These are phyloP conservation scores for Nasonia longicornis DNA, from an alignment of 1,140 invertebrate genomes.

Conservation along the genomic window DNA sequence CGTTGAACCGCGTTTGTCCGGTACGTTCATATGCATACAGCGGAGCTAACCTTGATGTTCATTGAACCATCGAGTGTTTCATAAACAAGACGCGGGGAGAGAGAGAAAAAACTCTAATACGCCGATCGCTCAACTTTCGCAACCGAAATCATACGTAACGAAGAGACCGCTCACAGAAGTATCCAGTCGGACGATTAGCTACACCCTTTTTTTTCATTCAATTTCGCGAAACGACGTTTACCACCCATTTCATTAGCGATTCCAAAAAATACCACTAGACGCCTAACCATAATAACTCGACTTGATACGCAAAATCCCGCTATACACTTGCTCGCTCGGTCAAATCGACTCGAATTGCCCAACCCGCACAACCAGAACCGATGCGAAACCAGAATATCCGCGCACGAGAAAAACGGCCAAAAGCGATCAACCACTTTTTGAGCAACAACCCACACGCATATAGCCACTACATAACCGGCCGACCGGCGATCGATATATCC, in stretches of 20 bases:
- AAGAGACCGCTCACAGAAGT: neutral
- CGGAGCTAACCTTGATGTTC: conserved; percentile 21
- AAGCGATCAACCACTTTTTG: neutral
- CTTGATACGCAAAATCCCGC: neutral
- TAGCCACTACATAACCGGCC: conserved; percentile 8
- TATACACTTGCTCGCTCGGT: no score
- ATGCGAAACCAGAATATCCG: neutral
- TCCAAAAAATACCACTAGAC: neutral
- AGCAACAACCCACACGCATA: neutral
- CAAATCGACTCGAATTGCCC: neutral
- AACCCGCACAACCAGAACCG: conserved; percentile 7
- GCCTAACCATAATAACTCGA: no score
- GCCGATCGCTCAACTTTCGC: neutral
- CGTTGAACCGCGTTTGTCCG: neutral
- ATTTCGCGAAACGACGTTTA: neutral
- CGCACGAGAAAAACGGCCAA: neutral
- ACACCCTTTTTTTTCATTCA: neutral
- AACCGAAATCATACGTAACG: neutral
- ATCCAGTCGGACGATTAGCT: neutral
- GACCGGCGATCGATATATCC: conserved; percentile 37
- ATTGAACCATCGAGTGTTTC: neutral
- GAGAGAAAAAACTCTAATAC: neutral
- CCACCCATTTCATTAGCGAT: neutral
- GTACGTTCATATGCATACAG: neutral
- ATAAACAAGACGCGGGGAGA: neutral